A percentile compares a stretch with the other conserved stretches of the same genome.
Evolutionary conservation across 2,888 invertebrate species (phyloP).

Genomic region (Dyspetes luteomarginatus): DNA sequence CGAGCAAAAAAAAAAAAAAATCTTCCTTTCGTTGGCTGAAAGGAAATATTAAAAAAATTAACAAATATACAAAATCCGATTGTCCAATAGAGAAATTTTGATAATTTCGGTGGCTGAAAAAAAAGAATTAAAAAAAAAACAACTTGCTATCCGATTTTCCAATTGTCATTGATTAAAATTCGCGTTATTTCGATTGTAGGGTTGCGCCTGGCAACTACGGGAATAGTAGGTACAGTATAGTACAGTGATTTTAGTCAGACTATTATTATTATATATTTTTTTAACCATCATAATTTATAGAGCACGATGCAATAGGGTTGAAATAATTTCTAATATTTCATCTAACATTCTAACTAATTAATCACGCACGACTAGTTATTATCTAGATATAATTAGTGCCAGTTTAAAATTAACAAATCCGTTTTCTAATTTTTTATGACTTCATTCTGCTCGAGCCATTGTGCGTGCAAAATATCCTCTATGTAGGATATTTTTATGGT

Average conservation of each 20-base stretch:
- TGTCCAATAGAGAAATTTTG: constrained; percentile 28
- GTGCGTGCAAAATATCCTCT: constrained; percentile 66
- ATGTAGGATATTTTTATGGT: constrained; percentile 45
- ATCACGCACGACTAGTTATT: constrained; percentile 49
- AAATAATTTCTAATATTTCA: constrained; percentile 46
- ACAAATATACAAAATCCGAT: background rate
- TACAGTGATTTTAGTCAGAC: background rate
- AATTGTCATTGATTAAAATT: constrained; percentile 21
- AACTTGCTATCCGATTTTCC: constrained; percentile 32
- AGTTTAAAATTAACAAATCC: constrained; percentile 28
- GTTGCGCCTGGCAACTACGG: constrained; percentile 1
- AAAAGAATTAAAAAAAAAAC: constrained; percentile 24
- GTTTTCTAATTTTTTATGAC: constrained; percentile 26
- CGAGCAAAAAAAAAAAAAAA: too few relatives aligned
- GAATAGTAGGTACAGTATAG: background rate
- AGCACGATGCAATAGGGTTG: constrained; percentile 57
- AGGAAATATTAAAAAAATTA: too few relatives aligned
- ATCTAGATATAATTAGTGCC: constrained; percentile 59
- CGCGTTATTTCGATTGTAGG: constrained; percentile 24
- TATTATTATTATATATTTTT: constrained; percentile 4
- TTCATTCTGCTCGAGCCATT: constrained; percentile 46
- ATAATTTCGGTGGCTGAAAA: constrained; percentile 44
- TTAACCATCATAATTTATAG: constrained; percentile 17
- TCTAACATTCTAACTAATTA: constrained; percentile 46
- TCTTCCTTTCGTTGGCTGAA: too few relatives aligned